These are phyloP conservation scores for Beroe ovata DNA, from an alignment of 37 sponge, comb jelly and placozoan genomes.

Conservation along the genomic window DNA sequence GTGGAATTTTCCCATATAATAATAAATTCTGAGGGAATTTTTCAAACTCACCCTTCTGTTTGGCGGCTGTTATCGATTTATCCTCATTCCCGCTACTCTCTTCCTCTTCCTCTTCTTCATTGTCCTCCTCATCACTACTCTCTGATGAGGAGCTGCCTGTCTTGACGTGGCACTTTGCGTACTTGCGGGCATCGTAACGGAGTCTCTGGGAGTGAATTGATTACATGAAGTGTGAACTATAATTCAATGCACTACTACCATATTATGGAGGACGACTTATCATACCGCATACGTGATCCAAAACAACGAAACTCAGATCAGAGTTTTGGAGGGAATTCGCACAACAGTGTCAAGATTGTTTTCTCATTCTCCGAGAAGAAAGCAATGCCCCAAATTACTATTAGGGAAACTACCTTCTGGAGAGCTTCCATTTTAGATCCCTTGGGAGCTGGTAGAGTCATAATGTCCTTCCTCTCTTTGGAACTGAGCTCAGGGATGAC, in stretches of 20 bases:
- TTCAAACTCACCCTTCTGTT: not conserved
- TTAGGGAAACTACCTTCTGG: too few relatives aligned
- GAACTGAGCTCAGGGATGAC: constrained; percentile 1
- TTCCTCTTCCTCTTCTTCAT: constrained; percentile 4
- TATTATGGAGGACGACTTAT: too few relatives aligned
- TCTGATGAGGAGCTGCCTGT: constrained; percentile 32
- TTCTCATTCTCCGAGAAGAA: too few relatives aligned
- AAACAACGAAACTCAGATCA: too few relatives aligned
- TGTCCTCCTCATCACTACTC: constrained; percentile 1
- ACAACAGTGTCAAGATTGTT: too few relatives aligned
- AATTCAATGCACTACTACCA: too few relatives aligned
- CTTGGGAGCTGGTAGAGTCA: constrained; percentile 51
- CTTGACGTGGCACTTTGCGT: constrained; percentile 50
- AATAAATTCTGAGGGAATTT: too few relatives aligned
- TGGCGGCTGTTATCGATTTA: not conserved
- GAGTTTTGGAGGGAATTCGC: too few relatives aligned
- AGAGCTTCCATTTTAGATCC: constrained; percentile 43
- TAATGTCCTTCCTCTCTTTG: constrained; percentile 1
- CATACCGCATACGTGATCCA: too few relatives aligned
- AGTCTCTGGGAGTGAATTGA: not conserved
- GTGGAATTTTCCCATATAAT: too few relatives aligned
- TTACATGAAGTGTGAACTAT: not conserved
- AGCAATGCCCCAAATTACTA: too few relatives aligned
- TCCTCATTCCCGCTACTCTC: constrained; percentile 38
- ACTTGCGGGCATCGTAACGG: constrained; percentile 53